Percentiles rank a stretch among this genome's conserved stretches.
phyloP scores from a whole-genome alignment of 1,140 invertebrate genomes.

The Halictus rubicundus region DNA sequence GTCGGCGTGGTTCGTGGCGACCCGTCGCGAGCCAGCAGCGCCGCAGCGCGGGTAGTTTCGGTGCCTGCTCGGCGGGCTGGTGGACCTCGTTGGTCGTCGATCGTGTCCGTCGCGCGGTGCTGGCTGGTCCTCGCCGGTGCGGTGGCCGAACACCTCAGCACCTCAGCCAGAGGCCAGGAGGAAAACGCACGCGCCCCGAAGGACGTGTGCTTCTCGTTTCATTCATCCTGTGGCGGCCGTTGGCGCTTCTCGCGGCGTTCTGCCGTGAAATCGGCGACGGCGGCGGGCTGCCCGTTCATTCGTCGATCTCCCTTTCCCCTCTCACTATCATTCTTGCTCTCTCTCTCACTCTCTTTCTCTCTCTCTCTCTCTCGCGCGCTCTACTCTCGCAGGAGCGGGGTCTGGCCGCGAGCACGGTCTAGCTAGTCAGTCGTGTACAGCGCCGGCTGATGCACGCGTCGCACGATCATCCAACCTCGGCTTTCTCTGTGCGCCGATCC shows the following conservation, averaged over 20 bases:
- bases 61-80: neutral
- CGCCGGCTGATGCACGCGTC: conserved; percentile 51
- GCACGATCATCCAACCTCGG: neutral
- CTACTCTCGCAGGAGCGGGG: conserved; percentile 29
- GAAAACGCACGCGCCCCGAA: conserved; percentile 44
- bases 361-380: neutral
- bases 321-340: neutral
- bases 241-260: neutral
- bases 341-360: conserved; percentile 2
- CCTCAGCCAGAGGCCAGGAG: too few relatives aligned
- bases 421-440: conserved; percentile 54
- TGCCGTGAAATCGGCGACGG: conserved; percentile 31
- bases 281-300: conserved; percentile 18
- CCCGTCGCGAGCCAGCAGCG: conserved; percentile 23
- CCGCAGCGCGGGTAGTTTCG: conserved; percentile 50
- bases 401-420: conserved; percentile 2
- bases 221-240: conserved; percentile 44
- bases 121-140: conserved; percentile 29
- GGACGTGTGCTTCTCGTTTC: conserved; percentile 25
- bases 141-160: conserved; percentile 28
- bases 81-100: conserved; percentile 33
- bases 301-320: neutral
- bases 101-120: neutral
- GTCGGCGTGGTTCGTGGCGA: conserved; percentile 34
- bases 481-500: neutral